Evolutionary conservation across 1,140 invertebrate species (phyloP).

Genomic region (Diabrotica undecimpunctata): DNA sequence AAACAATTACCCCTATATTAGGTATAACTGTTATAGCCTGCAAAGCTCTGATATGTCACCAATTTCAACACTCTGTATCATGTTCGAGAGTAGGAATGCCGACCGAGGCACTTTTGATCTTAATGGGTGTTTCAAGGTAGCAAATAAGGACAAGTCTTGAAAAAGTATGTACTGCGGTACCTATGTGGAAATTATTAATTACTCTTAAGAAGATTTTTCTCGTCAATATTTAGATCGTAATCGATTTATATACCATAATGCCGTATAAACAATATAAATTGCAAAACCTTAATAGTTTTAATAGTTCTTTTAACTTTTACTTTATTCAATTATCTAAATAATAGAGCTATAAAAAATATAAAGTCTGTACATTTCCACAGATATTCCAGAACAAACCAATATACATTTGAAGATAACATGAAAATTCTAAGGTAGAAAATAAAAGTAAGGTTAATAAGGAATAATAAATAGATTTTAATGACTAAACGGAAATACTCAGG

Average conservation of each 20-base stretch:
- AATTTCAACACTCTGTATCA: conserved; percentile 9
- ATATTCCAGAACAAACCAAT: neutral
- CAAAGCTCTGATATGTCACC: conserved; percentile 12
- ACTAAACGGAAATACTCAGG: too few relatives aligned
- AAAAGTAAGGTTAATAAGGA: too few relatives aligned
- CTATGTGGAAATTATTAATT: too few relatives aligned
- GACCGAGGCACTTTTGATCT: neutral
- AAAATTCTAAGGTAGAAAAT: too few relatives aligned
- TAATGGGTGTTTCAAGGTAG: neutral
- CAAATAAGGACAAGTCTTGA: neutral
- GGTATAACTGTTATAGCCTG: conserved; percentile 7
- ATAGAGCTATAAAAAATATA: neutral
- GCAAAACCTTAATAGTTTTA: too few relatives aligned
- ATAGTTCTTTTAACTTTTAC: neutral
- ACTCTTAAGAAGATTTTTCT: too few relatives aligned
- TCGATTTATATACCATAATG: too few relatives aligned
- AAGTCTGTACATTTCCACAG: too few relatives aligned
- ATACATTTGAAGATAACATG: neutral
- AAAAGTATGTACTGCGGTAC: neutral
- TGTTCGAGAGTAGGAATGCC: neutral
- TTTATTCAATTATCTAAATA: neutral
- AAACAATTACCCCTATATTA: conserved; percentile 14
- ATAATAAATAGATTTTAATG: too few relatives aligned
- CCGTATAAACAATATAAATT: too few relatives aligned
- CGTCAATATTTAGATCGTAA: too few relatives aligned